Percentiles rank a stretch among this genome's conserved stretches.
These are phyloP conservation scores for Elysia chlorotica DNA, from an alignment of 1,140 invertebrate species.

Conservation along the genomic window DNA sequence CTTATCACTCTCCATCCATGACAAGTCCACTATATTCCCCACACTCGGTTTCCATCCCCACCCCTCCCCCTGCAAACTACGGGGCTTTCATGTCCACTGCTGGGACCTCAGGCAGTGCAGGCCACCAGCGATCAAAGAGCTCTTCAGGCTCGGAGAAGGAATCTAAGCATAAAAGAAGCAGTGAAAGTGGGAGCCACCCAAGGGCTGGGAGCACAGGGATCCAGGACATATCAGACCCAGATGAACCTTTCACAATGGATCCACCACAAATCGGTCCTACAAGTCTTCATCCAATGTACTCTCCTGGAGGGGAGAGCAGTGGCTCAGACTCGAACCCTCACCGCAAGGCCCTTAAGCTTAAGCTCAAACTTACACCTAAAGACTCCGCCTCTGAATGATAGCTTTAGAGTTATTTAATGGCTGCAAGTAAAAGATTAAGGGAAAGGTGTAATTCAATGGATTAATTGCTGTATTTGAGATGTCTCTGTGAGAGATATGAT, in stretches of 20 bases:
- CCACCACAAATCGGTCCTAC: conserved; percentile 23
- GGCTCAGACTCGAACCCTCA: conserved; percentile 33
- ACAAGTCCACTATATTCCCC: conserved; percentile 14
- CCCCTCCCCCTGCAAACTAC: conserved; percentile 26
- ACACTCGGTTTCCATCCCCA: conserved; percentile 12
- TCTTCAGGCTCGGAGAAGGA: conserved; percentile 24
- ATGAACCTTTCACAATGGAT: conserved; percentile 18
- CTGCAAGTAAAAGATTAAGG: no score
- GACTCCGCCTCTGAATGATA: conserved; percentile 26
- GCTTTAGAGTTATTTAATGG: no score
- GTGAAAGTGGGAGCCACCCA: conserved; percentile 17
- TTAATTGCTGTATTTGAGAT: no score
- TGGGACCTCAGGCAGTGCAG: conserved; percentile 19
- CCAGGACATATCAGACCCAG: conserved; percentile 33
- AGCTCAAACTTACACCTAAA: conserved; percentile 30
- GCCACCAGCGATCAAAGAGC: conserved; percentile 18
- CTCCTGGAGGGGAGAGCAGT: conserved; percentile 42
- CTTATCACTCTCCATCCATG: conserved; percentile 22
- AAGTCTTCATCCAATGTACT: conserved; percentile 41
- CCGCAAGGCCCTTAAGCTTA: conserved; percentile 34
- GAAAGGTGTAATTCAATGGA: no score
- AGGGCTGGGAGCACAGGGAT: conserved; percentile 30
- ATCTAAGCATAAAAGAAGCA: conserved; percentile 25
- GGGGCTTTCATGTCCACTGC: no score
- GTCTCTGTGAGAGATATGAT: no score